These are phyloP conservation scores for Epirrhoe alternata DNA, from an alignment of 2,888 invertebrate species.

Conservation along the genomic window DNA sequence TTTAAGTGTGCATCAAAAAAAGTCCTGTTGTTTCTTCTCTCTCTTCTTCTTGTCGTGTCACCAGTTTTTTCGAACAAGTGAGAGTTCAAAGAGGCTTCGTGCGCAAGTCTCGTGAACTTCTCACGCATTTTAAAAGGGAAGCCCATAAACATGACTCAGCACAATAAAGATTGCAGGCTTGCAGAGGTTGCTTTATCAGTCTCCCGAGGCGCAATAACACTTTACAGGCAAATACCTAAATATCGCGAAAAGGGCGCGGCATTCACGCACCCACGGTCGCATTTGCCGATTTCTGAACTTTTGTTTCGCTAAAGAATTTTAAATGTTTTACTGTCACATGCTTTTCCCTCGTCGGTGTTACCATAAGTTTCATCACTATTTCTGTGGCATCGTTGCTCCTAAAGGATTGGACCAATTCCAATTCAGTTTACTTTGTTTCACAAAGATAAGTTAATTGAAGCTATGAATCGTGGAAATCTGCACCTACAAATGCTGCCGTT, in stretches of 20 bases:
- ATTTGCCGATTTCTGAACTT: slow-evolving; percentile 27
- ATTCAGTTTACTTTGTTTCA: no score
- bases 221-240: slow-evolving; percentile 46
- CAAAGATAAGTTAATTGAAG: no score
- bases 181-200: slow-evolving; percentile 45
- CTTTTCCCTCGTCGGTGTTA: not conserved
- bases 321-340: slow-evolving; percentile 1
- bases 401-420: no score
- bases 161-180: slow-evolving; percentile 34
- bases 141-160: slow-evolving; percentile 25
- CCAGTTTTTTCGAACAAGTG: no score
- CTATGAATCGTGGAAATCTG: no score
- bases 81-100: not conserved
- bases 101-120: not conserved
- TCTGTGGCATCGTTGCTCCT: no score
- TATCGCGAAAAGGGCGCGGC: slow-evolving; percentile 37
- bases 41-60: no score
- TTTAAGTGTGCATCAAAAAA: no score
- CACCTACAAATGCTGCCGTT: no score
- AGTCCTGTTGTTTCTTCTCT: no score
- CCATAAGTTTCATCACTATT: not conserved
- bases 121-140: slow-evolving; percentile 14
- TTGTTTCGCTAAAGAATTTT: slow-evolving; percentile 19
- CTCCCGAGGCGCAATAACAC: slow-evolving; percentile 52
- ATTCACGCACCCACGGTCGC: slow-evolving; percentile 29